A percentile compares a stretch with the other conserved stretches of the same genome.
Evolutionary conservation across 2,797 vertebrate genomes (phyloP).

Genomic region (Stomatorhinus walkeri): DNA sequence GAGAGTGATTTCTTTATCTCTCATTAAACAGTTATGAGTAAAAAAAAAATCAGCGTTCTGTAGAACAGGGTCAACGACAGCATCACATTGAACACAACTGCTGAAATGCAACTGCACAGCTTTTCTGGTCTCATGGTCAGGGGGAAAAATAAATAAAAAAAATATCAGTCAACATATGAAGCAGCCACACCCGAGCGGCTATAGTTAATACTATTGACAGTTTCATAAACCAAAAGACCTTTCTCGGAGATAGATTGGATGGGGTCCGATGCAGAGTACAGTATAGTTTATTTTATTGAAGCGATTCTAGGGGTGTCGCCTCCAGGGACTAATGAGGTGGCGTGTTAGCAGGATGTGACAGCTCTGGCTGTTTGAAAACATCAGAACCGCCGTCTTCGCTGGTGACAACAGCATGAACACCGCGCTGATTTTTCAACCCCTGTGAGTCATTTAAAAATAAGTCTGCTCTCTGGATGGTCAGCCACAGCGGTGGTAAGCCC

Average conservation of each 20-base stretch:
- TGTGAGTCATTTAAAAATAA: conserved; percentile 5
- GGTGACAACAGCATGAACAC: neutral
- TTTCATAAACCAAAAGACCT: neutral
- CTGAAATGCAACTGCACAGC: neutral
- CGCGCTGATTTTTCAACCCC: neutral
- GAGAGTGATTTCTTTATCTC: neutral
- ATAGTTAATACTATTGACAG: neutral
- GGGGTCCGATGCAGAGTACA: neutral
- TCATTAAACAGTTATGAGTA: neutral
- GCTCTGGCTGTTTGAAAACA: neutral
- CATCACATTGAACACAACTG: neutral
- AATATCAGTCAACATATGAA: neutral
- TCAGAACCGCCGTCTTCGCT: neutral
- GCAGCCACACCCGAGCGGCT: neutral
- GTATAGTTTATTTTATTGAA: conserved; percentile 3
- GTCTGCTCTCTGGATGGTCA: neutral
- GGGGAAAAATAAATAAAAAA: neutral
- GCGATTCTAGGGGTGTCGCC: neutral
- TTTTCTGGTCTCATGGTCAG: neutral
- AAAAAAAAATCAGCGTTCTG: neutral
- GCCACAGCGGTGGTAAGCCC: neutral
- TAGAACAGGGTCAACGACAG: neutral
- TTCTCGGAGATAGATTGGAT: neutral
- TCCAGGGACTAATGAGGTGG: conserved; percentile 5
- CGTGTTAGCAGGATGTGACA: conserved; percentile 12